Base-by-base conservation (phyloP, 2,888 invertebrate species). In the Hipparchia sbordonii region DNA sequence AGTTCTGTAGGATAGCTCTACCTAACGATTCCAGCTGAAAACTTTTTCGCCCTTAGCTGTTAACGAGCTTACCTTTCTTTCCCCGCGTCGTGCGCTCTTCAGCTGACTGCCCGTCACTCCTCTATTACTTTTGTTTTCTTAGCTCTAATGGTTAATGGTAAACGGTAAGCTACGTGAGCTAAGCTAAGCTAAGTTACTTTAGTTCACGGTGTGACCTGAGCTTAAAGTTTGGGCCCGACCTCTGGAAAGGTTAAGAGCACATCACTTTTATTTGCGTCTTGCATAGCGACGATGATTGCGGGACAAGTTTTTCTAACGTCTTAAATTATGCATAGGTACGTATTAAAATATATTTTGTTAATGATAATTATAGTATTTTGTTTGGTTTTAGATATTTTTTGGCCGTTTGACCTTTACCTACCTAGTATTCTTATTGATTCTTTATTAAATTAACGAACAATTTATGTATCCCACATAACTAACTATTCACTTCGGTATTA, bases 181-280 rank as follows among this genome's bases (percentile, higher is more conserved):
- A 39, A 39, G 39, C 39, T 39, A 39, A 39, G 39, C 39, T 39
- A 5, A 39, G 2, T 39, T 39, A 39, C 3, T 39, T 39, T 39
- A 39, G 39, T 39, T 39, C 39, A 5, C 5, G 2, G 39, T 39
- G 39, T 39, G 39, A 39, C 39, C 5, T 12, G 10, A 7, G 39
- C 13, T 56, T 56, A 23, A 85, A 84, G 82, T 84, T 84, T 83
- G 82, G 79, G 83, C 73, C 78, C 79, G 90, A 90, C 91, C 89
- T 89, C 84, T 89, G 84, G 82, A 90, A 92, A 92, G 92, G 92
- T 92, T 90, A 91, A 89, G 87, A 87, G 87, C 87, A 87, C 88
- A 89, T 90, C 86, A 87, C 85, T 89, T 90, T 90, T 90, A 90
- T 91, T 89, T 87, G 84, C 82, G 85, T 87, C 84, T 82, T 81